Evolutionary conservation across 64 coral and sea anemone genomes (phyloP).

Genomic region (Pocillopora verrucosa): DNA sequence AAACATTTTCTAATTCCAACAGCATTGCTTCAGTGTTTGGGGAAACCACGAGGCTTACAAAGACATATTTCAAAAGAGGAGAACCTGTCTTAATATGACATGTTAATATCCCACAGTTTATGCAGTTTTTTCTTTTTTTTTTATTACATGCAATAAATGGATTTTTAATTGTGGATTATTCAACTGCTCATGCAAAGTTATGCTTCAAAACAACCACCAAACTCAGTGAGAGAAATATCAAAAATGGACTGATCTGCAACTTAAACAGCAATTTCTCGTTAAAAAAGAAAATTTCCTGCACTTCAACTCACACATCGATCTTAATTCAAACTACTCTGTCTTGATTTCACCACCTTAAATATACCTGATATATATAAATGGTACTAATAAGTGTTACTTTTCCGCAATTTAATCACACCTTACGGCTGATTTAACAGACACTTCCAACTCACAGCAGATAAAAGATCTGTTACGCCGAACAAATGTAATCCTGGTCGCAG

Average conservation of each 20-base stretch:
- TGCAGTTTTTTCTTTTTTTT: too few species aligned
- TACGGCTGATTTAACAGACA: neutral
- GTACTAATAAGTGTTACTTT: neutral
- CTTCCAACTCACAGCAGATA: neutral
- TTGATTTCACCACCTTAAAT: neutral
- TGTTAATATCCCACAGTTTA: too few species aligned
- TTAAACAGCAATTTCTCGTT: neutral
- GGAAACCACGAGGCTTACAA: too few species aligned
- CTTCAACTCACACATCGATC: neutral
- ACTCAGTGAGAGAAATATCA: neutral
- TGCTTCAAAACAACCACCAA: neutral
- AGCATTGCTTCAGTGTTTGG: too few species aligned
- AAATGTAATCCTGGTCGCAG: neutral
- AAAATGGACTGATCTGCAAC: neutral
- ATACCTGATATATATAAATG: neutral
- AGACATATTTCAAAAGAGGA: too few species aligned
- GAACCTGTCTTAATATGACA: too few species aligned
- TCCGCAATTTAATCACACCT: neutral
- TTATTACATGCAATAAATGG: too few species aligned
- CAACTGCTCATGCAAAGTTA: neutral
- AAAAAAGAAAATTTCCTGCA: neutral
- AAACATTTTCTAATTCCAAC: too few species aligned
- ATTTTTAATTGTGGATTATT: neutral
- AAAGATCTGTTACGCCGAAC: neutral
- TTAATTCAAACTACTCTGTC: neutral